A percentile compares a stretch with the other conserved stretches of the same genome.
phyloP scores from a whole-genome alignment of 2,888 invertebrate genomes.

The Incurvaria masculella region DNA sequence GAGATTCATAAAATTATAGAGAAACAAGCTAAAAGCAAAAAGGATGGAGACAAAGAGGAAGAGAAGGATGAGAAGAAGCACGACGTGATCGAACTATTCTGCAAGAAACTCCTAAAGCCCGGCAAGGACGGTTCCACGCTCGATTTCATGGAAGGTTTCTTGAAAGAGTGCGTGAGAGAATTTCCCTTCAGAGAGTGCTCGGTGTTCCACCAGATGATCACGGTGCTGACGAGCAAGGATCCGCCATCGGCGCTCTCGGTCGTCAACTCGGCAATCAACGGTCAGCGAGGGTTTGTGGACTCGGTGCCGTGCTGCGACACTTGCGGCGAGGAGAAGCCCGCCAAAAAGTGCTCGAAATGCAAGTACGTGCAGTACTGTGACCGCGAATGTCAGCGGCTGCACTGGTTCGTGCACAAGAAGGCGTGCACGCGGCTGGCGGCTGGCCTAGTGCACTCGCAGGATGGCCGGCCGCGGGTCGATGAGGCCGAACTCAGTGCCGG shows the following conservation, averaged over 20 bases:
- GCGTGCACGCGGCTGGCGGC: slow-evolving; percentile 67
- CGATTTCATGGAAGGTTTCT: slow-evolving; percentile 67
- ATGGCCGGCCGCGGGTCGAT: slow-evolving; percentile 35
- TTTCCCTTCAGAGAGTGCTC: slow-evolving; percentile 90
- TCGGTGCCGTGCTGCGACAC: slow-evolving; percentile 72
- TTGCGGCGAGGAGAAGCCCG: slow-evolving; percentile 85
- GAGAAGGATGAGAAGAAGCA: slow-evolving; percentile 53
- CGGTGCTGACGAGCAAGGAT: slow-evolving; percentile 72
- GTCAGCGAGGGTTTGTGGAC: slow-evolving; percentile 76
- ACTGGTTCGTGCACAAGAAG: slow-evolving; percentile 90
- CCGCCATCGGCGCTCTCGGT: slow-evolving; percentile 68
- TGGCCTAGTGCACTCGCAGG: slow-evolving; percentile 26
- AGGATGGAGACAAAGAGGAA: slow-evolving; percentile 25
- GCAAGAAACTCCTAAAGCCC: slow-evolving; percentile 72
- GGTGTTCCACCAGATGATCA: slow-evolving; percentile 82
- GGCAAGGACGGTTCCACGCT: slow-evolving; percentile 65
- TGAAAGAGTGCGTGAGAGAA: slow-evolving; percentile 83
- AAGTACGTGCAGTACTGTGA: slow-evolving; percentile 93
- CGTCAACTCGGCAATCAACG: slow-evolving; percentile 80
- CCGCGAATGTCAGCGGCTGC: slow-evolving; percentile 89
- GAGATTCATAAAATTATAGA: slow-evolving; percentile 69
- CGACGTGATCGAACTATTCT: slow-evolving; percentile 71
- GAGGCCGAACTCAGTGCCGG: slow-evolving; percentile 47
- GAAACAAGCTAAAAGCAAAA: slow-evolving; percentile 57
- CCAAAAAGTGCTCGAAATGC: slow-evolving; percentile 94